Percentiles rank a stretch among this genome's conserved stretches.
Conservation (phyloP, 2,797 vertebrate genomes). For the Silurus lanzhouensis region DNA sequence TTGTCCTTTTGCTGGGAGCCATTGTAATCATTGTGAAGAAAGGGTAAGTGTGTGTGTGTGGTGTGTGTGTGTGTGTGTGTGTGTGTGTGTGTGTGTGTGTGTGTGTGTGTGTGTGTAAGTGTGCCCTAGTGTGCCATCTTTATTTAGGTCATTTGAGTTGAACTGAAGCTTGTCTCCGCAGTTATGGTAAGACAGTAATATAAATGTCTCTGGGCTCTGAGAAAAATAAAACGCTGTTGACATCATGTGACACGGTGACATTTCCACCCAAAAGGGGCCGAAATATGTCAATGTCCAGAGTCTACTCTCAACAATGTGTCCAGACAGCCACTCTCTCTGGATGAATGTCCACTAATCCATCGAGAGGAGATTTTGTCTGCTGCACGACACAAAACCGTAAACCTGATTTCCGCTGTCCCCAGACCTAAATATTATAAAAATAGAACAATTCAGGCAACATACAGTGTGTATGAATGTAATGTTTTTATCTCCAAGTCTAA, state of each 20-base stretch:
- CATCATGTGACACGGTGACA: conserved; percentile 16
- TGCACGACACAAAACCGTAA: background rate
- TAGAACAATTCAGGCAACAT: background rate
- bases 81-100: conserved; percentile 31
- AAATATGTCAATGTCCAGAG: conserved; percentile 25
- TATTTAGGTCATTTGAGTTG: conserved; percentile 23
- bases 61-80: conserved; percentile 24
- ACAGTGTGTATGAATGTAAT: background rate
- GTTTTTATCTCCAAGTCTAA: background rate
- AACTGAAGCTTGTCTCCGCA: conserved; percentile 28
- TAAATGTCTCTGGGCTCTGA: background rate
- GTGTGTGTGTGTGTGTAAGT: conserved; percentile 6
- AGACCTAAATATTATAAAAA: too few relatives aligned
- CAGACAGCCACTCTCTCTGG: conserved; percentile 12
- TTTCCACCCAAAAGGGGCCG: conserved; percentile 6
- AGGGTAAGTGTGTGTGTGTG: conserved; percentile 74
- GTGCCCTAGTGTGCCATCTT: conserved; percentile 5
- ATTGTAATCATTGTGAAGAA: conserved; percentile 89
- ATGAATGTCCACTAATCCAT: conserved; percentile 9
- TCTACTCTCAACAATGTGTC: background rate
- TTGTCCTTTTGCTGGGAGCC: conserved; percentile 89
- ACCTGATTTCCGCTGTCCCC: background rate
- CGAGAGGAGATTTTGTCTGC: background rate
- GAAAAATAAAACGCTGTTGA: conserved; percentile 14
- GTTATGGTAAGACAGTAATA: conserved; percentile 23